phyloP scores from a whole-genome alignment of 1,140 invertebrate species.

The Anastatus disparis region DNA sequence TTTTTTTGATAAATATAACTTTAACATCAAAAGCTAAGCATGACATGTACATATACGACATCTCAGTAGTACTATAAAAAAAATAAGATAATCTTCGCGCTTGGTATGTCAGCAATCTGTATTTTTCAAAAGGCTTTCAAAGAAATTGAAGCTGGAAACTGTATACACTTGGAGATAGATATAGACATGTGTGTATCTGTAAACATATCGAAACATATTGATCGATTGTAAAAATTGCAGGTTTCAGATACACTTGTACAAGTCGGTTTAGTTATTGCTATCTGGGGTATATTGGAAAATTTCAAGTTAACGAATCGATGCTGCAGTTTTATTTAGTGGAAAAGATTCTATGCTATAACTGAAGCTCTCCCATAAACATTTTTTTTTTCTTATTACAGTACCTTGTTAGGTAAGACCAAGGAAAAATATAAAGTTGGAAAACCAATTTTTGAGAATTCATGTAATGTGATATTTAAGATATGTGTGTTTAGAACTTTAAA shows the following conservation, averaged over 20 bases:
- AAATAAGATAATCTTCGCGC: background rate
- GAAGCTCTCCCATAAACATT: too few relatives aligned
- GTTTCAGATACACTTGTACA: too few relatives aligned
- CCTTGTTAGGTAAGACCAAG: too few relatives aligned
- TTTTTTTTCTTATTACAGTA: too few relatives aligned
- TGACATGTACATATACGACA: too few relatives aligned
- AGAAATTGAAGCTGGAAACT: background rate
- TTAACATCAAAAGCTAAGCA: background rate
- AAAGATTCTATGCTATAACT: too few relatives aligned
- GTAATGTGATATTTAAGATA: too few relatives aligned
- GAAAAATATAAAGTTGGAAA: too few relatives aligned
- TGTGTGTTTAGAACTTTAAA: too few relatives aligned
- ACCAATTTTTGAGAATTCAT: too few relatives aligned
- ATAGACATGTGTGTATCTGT: too few relatives aligned
- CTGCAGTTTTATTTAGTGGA: background rate
- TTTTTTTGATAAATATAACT: background rate
- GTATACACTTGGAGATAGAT: background rate
- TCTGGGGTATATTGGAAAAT: background rate
- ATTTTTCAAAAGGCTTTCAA: conserved; percentile 12
- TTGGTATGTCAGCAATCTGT: too few relatives aligned
- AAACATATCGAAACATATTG: background rate
- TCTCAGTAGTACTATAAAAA: background rate
- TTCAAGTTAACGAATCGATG: conserved; percentile 8
- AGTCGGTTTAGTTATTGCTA: conserved; percentile 9
- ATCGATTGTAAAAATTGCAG: conserved; percentile 21